Conservation (phyloP, 1,140 invertebrate genomes). For the Acromyrmex charruanus region DNA sequence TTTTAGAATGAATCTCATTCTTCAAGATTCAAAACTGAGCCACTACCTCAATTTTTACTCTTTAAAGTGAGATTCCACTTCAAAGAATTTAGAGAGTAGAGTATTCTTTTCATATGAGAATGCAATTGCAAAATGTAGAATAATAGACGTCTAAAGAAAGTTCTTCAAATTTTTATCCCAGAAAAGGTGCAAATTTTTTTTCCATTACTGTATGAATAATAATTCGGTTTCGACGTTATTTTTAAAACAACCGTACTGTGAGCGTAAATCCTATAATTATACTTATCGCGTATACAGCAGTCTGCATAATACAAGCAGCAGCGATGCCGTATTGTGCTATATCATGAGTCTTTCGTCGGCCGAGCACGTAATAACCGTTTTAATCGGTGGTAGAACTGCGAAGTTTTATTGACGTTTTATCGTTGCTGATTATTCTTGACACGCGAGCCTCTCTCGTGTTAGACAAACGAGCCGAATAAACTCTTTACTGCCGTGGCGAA, state of each 20-base stretch:
- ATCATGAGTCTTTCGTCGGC: not conserved
- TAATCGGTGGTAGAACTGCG: constrained; percentile 36
- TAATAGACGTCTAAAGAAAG: not conserved
- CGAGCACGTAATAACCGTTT: constrained; percentile 47
- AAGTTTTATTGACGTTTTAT: constrained; percentile 56
- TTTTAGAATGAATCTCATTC: too few relatives aligned
- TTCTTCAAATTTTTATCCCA: not conserved
- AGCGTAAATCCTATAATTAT: not conserved
- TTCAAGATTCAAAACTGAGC: too few relatives aligned
- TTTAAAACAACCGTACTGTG: not conserved
- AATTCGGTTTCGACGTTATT: constrained; percentile 4
- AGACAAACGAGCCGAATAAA: constrained; percentile 46
- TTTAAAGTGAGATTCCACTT: too few relatives aligned
- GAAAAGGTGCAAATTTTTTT: constrained; percentile 5
- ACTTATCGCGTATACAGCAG: constrained; percentile 10
- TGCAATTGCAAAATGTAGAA: not conserved
- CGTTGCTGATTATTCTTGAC: constrained; percentile 52
- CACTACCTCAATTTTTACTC: too few relatives aligned
- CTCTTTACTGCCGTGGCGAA: constrained; percentile 48
- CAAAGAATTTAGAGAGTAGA: too few relatives aligned
- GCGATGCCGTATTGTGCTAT: constrained; percentile 8
- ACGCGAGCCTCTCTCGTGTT: constrained; percentile 47
- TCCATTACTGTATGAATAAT: not conserved
- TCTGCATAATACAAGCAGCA: constrained; percentile 26
- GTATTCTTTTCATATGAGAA: not conserved